These are phyloP conservation scores for Aphaenogaster rudis DNA, from an alignment of 1,140 invertebrate species.

Conservation along the genomic window DNA sequence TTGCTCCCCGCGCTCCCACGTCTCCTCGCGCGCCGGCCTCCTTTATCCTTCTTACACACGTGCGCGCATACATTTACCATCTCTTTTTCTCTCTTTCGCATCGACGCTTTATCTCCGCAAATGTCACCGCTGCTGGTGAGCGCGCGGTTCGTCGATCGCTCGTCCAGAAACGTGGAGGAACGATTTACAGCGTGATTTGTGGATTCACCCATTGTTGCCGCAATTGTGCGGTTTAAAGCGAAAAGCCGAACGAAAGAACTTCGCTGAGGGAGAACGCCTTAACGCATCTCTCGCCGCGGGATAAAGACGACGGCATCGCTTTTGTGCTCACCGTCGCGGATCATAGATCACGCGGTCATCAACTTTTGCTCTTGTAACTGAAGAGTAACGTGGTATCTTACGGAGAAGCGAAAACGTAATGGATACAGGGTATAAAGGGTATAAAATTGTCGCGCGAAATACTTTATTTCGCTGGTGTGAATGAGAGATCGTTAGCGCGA, in stretches of 20 bases:
- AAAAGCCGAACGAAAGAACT: slow-evolving; percentile 15
- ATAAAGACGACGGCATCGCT: slow-evolving; percentile 31
- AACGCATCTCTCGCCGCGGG: not conserved
- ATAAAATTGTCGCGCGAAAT: slow-evolving; percentile 26
- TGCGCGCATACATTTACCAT: slow-evolving; percentile 13
- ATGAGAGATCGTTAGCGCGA: slow-evolving; percentile 43
- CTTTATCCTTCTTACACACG: not conserved
- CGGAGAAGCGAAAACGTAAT: slow-evolving; percentile 2
- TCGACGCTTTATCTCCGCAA: slow-evolving; percentile 47
- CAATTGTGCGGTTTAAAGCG: slow-evolving; percentile 31
- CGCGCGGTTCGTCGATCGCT: slow-evolving; percentile 64
- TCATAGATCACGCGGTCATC: slow-evolving; percentile 54
- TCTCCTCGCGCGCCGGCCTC: not conserved
- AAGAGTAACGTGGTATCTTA: not conserved
- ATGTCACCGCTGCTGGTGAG: slow-evolving; percentile 17
- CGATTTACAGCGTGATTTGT: slow-evolving; percentile 69
- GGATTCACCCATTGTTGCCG: slow-evolving; percentile 53
- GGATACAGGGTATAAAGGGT: not conserved
- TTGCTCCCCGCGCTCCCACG: not conserved
- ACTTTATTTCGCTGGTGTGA: not conserved
- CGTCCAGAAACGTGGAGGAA: slow-evolving; percentile 66
- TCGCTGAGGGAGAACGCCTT: slow-evolving; percentile 26
- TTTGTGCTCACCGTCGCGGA: not conserved
- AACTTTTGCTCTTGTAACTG: slow-evolving; percentile 14
- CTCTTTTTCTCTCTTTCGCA: slow-evolving; percentile 3